Conservation (phyloP, 2,797 vertebrate genomes). For the Linurgus olivaceus region DNA sequence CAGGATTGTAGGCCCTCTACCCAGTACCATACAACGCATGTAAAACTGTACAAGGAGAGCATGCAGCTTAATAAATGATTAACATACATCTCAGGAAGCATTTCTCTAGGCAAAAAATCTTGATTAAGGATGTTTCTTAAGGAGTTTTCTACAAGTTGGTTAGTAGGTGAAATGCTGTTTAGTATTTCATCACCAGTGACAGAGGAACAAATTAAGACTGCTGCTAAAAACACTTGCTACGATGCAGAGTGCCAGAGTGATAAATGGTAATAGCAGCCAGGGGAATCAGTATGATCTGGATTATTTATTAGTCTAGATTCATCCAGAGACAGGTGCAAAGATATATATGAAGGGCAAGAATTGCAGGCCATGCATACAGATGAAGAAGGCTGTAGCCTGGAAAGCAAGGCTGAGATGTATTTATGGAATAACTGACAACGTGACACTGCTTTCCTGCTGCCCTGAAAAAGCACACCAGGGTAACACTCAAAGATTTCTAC, state of each 20-base stretch:
- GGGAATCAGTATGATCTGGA: slow-evolving; percentile 9
- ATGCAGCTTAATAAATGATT: not conserved
- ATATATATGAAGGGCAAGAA: not conserved
- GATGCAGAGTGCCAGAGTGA: slow-evolving; percentile 23
- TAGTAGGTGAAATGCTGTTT: not conserved
- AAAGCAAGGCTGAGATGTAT: not conserved
- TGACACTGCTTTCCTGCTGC: not conserved
- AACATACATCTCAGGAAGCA: not conserved
- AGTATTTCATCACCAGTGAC: slow-evolving; percentile 10
- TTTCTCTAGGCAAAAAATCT: not conserved
- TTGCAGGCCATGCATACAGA: not conserved
- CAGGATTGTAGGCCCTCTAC: not conserved
- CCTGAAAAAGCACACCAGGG: not conserved
- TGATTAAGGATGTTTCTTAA: not conserved
- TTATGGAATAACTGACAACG: not conserved
- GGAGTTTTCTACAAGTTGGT: not conserved
- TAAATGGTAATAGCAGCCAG: not conserved
- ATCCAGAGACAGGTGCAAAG: slow-evolving; percentile 1
- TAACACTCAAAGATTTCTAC: not conserved
- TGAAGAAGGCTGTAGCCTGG: not conserved
- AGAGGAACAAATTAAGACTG: slow-evolving; percentile 37
- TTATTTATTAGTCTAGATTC: slow-evolving; percentile 18
- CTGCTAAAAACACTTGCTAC: slow-evolving; percentile 23
- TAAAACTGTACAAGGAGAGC: not conserved
- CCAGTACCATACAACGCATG: not conserved